Conservation (phyloP, 2,888 invertebrate genomes). For the Tridacna gigas region DNA sequence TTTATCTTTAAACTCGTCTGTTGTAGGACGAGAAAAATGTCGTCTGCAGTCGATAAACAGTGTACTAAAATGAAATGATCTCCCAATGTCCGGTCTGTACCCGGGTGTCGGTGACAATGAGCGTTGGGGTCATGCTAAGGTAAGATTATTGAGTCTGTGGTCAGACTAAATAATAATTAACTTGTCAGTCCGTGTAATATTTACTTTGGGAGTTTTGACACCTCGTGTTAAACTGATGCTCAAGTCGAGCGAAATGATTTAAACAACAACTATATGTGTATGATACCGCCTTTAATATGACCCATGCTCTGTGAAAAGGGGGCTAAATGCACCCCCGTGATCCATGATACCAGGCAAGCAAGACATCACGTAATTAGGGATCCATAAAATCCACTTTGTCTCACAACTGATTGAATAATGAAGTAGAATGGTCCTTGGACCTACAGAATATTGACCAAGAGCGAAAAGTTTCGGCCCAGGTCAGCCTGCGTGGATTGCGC, state of each 20-base stretch:
- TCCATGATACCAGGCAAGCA: no score
- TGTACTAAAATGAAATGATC: background rate
- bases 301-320: no score
- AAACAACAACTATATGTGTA: no score
- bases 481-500: no score
- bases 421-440: no score
- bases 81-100: conserved; percentile 10
- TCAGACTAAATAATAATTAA: conserved; percentile 53
- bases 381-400: no score
- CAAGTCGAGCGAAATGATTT: conserved; percentile 10
- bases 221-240: conserved; percentile 20
- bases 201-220: conserved; percentile 47
- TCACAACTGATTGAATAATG: no score
- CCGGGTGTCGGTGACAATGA: conserved; percentile 16
- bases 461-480: no score
- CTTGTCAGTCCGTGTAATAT: conserved; percentile 60
- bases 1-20: background rate
- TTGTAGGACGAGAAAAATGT: background rate
- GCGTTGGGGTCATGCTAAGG: conserved; percentile 13
- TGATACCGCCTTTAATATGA: no score
- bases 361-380: no score
- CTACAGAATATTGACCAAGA: no score
- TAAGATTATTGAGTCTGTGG: conserved; percentile 26
- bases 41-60: background rate
- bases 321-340: no score